Evolutionary conservation across 2,888 invertebrate genomes (phyloP).

Genomic region (Helobdella robusta): DNA sequence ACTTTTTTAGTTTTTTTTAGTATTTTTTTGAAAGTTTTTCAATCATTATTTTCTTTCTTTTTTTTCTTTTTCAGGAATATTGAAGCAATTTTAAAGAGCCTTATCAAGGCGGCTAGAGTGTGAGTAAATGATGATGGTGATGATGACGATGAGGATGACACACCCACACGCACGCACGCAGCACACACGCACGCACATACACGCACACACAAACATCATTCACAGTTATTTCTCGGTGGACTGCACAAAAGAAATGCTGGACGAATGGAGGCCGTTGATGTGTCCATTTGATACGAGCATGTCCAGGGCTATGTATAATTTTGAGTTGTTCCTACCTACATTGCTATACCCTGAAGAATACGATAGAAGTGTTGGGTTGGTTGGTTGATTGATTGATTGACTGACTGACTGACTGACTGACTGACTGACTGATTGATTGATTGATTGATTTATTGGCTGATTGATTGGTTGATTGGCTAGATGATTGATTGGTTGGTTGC

Average conservation of each 20-base stretch:
- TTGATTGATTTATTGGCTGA: too few species aligned
- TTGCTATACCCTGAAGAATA: conserved; percentile 56
- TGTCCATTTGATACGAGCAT: conserved; percentile 60
- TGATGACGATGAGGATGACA: not conserved
- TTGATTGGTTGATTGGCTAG: too few species aligned
- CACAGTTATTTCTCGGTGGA: conserved; percentile 48
- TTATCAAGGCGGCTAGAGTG: conserved; percentile 46
- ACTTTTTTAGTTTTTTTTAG: conserved; percentile 9
- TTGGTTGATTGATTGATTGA: not conserved
- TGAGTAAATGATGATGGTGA: conserved; percentile 37
- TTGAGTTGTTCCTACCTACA: conserved; percentile 70
- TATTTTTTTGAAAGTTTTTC: conserved; percentile 3
- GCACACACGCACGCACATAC: not conserved
- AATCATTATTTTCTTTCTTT: not conserved
- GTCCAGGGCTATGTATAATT: conserved; percentile 50
- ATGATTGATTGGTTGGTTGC: too few species aligned
- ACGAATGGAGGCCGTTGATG: conserved; percentile 68
- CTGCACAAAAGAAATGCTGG: conserved; percentile 75
- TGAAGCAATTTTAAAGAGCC: conserved; percentile 44
- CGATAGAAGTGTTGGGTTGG: conserved; percentile 31
- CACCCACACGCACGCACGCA: not conserved
- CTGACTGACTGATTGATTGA: too few species aligned
- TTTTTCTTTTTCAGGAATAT: conserved; percentile 44
- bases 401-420: too few species aligned
- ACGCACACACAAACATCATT: too few species aligned